These are phyloP conservation scores for Hydropsyche betteni DNA, from an alignment of 2,888 invertebrate genomes.

Conservation along the genomic window DNA sequence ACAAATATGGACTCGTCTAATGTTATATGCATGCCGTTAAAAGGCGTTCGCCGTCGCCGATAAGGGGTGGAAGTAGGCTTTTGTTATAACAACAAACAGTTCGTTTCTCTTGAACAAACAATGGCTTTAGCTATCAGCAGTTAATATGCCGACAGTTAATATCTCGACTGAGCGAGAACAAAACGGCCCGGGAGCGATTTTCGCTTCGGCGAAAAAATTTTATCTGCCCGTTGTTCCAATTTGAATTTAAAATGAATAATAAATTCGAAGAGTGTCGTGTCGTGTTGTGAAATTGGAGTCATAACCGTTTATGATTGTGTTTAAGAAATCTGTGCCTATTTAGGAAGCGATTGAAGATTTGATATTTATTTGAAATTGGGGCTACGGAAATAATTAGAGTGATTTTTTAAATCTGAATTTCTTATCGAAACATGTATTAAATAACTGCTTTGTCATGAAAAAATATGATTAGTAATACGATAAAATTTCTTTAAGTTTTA, in stretches of 20 bases:
- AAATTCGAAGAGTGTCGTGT: conserved; percentile 15
- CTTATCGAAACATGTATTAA: too few relatives aligned
- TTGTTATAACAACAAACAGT: conserved; percentile 38
- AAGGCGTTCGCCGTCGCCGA: conserved; percentile 18
- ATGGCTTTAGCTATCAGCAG: conserved; percentile 45
- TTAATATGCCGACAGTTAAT: conserved; percentile 41
- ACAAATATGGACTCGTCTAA: conserved; percentile 28
- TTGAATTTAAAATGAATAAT: conserved; percentile 26
- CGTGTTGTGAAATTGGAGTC: conserved; percentile 13
- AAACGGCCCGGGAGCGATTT: not conserved
- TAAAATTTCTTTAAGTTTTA: too few relatives aligned
- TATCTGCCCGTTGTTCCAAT: conserved; percentile 7
- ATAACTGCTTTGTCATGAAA: too few relatives aligned
- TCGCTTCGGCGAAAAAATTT: conserved; percentile 9
- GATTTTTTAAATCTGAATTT: too few relatives aligned
- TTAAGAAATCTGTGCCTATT: not conserved
- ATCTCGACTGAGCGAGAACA: not conserved
- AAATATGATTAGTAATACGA: too few relatives aligned
- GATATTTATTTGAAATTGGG: too few relatives aligned
- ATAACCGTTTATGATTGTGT: conserved; percentile 21
- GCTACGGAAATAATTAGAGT: too few relatives aligned
- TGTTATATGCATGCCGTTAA: too few relatives aligned
- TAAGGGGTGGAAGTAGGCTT: conserved; percentile 34
- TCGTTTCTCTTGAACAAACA: conserved; percentile 41
- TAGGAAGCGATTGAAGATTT: too few relatives aligned